Percentiles rank a stretch among this genome's conserved stretches.
Evolutionary conservation across 1,140 invertebrate species (phyloP).

Genomic region (Orius laevigatus): DNA sequence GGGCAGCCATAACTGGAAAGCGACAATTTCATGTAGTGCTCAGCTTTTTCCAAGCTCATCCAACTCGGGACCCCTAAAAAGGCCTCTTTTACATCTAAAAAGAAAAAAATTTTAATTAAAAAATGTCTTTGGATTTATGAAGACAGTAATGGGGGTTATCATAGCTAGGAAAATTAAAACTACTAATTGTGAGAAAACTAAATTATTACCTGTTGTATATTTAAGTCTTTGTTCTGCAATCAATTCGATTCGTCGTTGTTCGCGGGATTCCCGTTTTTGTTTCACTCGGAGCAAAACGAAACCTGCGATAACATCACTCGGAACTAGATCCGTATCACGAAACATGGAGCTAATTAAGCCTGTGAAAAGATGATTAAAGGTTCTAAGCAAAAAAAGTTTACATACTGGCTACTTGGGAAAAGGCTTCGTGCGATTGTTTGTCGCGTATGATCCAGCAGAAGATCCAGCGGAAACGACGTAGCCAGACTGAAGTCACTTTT

Average conservation of each 20-base stretch:
- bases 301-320: slow-evolving; percentile 75
- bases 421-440: slow-evolving; percentile 63
- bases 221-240: slow-evolving; percentile 45
- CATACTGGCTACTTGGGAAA: slow-evolving; percentile 65
- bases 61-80: slow-evolving; percentile 46
- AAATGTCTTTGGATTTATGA: no score
- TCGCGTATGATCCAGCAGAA: slow-evolving; percentile 67
- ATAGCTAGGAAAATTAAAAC: no score
- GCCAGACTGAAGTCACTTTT: slow-evolving; percentile 43
- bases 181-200: slow-evolving; percentile 1
- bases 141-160: no score
- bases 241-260: slow-evolving; percentile 48
- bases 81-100: slow-evolving; percentile 34
- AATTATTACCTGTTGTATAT: slow-evolving; percentile 40
- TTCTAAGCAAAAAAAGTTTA: not conserved
- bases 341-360: slow-evolving; percentile 56
- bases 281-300: slow-evolving; percentile 58
- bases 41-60: slow-evolving; percentile 62
- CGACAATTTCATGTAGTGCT: slow-evolving; percentile 60
- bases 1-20: slow-evolving; percentile 81
- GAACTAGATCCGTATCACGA: slow-evolving; percentile 69
- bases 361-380: slow-evolving; percentile 25
- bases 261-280: slow-evolving; percentile 51
- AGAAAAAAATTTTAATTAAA: no score
- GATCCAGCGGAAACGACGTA: slow-evolving; percentile 51